Evolutionary conservation across 1,140 invertebrate species (phyloP), one percentile per base, ranked within the genome.

Genomic region (Ceratina australensis): DNA sequence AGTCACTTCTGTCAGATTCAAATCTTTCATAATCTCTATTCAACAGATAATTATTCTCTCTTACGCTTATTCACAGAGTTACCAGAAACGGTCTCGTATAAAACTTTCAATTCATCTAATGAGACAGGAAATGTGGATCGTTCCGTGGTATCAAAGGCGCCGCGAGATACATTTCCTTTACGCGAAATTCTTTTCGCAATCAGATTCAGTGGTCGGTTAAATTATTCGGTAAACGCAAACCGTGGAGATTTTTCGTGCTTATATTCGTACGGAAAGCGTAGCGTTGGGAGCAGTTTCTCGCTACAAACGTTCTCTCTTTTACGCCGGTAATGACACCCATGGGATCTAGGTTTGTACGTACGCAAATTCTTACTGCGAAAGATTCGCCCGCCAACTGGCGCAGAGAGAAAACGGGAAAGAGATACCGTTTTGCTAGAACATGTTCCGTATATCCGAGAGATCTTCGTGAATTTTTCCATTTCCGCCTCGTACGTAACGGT

Each of bases 391-490:
- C 26, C 24, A 20, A 61, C 26, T 63, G n/a, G 59, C 2, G 15
- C 28, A 33, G 57, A 18, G 26, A 50, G 63, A 66, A 33, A 57
- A n/a, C 10, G 20, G 2, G 47, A n/a, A 16, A 59, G 33, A 59
- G 24, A 20, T 26, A 59, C 10, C 22, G 20, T 60, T 20, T 26
- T 49, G 22, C 15, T 7, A 28, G 63, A 49, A 26, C 72, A 42
- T 8, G 49, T 65, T 33, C 22, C 20, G 18, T 57, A 22, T 72
- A 61, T 61, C 59, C 47, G 28, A 33, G 22, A 47, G 47, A 72
- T 59, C 33, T 56, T 66, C 10, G 54, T 49, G 52, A 75, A 75
- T 75, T 75, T 75, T 75, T 67, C 52, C 64, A 67, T 75, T 59
- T 75, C 33, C 54, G 4, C 18, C 33, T 50, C 49, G 33, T 50